Conservation (phyloP, 2,113 vertebrate genomes). For the Artemisiospiza belli region DNA sequence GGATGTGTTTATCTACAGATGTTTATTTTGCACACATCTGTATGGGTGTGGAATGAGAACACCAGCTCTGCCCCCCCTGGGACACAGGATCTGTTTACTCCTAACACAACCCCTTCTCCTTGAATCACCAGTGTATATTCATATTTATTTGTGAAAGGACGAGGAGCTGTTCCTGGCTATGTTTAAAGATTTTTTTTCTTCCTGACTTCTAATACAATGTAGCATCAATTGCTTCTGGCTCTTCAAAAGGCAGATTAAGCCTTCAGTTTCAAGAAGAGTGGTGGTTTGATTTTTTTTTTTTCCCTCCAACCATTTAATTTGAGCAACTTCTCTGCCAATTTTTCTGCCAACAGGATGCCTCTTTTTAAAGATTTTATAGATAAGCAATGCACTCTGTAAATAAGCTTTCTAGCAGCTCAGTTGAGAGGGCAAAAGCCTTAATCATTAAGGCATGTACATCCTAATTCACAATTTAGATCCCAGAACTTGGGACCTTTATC, state of each 20-base stretch:
- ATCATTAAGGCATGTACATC: background rate
- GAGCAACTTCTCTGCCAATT: background rate
- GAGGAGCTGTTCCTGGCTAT: background rate
- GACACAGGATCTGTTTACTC: background rate
- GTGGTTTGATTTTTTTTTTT: background rate
- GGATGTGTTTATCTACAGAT: rapidly evolving
- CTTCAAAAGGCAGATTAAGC: background rate
- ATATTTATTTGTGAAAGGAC: background rate
- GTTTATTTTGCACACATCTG: background rate
- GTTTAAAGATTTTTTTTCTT: background rate
- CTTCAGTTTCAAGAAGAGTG: background rate
- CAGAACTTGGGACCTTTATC: background rate
- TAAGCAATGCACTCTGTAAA: background rate
- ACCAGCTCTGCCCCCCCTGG: background rate
- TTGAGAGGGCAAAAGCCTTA: background rate
- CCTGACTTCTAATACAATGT: background rate
- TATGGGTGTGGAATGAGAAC: rapidly evolving
- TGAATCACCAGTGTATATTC: background rate
- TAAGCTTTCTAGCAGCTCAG: background rate
- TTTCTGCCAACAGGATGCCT: background rate
- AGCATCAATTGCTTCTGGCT: background rate
- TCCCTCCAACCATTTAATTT: background rate
- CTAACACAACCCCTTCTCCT: background rate
- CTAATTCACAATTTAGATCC: background rate
- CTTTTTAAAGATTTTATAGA: background rate